Percentiles rank a stretch among this genome's conserved stretches.
Conservation (phyloP, 2,888 invertebrate genomes). For the Urechis unicinctus region DNA sequence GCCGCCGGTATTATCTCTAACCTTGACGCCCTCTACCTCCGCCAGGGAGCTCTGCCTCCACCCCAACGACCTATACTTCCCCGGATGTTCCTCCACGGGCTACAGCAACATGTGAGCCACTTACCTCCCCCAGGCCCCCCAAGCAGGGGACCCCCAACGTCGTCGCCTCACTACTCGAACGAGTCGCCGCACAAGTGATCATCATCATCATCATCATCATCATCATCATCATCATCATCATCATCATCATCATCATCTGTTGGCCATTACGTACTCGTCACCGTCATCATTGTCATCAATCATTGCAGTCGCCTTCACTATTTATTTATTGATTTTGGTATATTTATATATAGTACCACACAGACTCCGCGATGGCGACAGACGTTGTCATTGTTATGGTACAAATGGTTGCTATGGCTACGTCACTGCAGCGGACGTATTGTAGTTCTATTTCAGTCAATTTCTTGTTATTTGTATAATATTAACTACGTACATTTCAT, state of each 20-base stretch:
- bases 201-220: not conserved
- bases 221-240: not conserved
- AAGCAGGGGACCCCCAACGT: slow-evolving; percentile 6
- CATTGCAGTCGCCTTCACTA: no score
- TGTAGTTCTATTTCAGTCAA: no score
- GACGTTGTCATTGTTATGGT: no score
- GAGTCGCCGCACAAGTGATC: no score
- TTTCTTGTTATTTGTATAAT: no score
- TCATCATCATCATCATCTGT: slow-evolving; percentile 1
- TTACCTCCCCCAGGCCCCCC: slow-evolving; percentile 12
- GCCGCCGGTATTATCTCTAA: slow-evolving; percentile 25
- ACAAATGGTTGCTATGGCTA: no score
- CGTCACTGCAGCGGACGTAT: no score
- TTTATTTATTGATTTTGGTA: no score
- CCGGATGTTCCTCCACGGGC: slow-evolving; percentile 35
- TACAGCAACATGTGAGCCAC: slow-evolving; percentile 19
- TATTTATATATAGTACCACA: no score
- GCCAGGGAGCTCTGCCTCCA: slow-evolving; percentile 13
- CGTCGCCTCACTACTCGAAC: slow-evolving; percentile 1
- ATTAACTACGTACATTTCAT: no score
- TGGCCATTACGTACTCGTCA: not conserved
- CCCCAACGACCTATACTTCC: slow-evolving; percentile 35
- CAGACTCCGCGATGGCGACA: no score
- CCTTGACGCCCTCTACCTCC: slow-evolving; percentile 33
- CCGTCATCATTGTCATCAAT: not conserved